These are phyloP conservation scores for Smutsia gigantea DNA, from an alignment of 2,797 vertebrate species.

Conservation along the genomic window DNA sequence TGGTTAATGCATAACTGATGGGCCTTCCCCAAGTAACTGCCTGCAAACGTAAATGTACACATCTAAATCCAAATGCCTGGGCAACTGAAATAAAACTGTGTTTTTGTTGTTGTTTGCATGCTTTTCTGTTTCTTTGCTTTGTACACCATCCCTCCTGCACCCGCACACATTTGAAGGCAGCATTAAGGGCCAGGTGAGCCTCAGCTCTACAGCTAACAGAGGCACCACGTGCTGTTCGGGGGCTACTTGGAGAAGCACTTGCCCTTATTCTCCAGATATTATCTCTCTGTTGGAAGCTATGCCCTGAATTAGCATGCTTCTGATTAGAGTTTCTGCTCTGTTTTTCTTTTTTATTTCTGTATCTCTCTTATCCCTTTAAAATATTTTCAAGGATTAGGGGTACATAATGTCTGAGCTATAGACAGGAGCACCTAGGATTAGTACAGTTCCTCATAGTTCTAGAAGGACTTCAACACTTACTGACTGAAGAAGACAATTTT, in stretches of 20 bases:
- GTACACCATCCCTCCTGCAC: accelerated
- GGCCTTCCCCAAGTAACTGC: neutral
- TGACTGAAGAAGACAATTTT: neutral
- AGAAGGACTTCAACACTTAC: neutral
- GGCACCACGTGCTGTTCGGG: neutral
- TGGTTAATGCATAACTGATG: neutral
- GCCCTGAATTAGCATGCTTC: neutral
- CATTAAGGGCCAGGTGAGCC: neutral
- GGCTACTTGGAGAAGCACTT: neutral
- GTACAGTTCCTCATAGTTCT: neutral
- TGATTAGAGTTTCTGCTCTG: neutral
- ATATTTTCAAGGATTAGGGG: neutral
- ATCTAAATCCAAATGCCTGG: neutral
- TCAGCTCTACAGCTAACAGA: neutral
- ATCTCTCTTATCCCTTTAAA: neutral
- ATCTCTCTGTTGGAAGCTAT: neutral
- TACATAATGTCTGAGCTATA: neutral
- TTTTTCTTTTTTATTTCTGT: neutral
- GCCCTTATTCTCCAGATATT: neutral
- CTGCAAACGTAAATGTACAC: neutral
- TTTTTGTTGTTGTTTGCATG: neutral
- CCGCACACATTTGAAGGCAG: neutral
- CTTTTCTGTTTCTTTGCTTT: neutral
- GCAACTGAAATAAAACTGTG: neutral
- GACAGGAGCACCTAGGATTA: neutral